These are phyloP conservation scores for Julus scanicus DNA, from an alignment of 2,888 invertebrate genomes.

Conservation along the genomic window DNA sequence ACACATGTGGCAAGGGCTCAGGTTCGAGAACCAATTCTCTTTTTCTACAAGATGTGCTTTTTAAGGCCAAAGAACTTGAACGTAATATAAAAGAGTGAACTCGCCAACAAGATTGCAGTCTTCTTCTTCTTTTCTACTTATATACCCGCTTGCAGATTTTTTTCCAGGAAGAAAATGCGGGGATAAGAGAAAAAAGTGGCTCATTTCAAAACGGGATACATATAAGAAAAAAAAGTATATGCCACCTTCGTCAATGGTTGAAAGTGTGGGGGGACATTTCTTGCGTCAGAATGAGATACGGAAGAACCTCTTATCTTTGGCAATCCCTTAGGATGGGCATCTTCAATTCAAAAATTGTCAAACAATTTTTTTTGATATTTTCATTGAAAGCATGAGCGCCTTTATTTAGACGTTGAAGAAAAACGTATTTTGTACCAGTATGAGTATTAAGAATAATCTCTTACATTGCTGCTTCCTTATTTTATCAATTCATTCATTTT, in stretches of 20 bases:
- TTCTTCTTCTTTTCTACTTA: constrained; percentile 38
- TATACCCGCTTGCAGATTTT: not conserved
- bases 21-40: constrained; percentile 45
- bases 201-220: constrained; percentile 41
- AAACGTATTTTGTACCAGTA: too few species aligned
- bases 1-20: not conserved
- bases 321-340: not conserved
- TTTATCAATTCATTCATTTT: too few species aligned
- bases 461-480: too few species aligned
- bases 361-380: not conserved
- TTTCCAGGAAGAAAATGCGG: constrained; percentile 40
- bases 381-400: not conserved
- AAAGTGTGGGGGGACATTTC: constrained; percentile 8
- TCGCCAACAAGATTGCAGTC: constrained; percentile 51
- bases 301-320: not conserved
- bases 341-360: not conserved
- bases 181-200: constrained; percentile 40
- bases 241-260: constrained; percentile 22
- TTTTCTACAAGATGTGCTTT: constrained; percentile 35
- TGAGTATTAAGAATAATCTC: too few species aligned
- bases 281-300: constrained; percentile 2
- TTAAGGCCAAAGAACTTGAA: constrained; percentile 50
- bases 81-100: constrained; percentile 44
- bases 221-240: not conserved
- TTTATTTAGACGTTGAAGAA: too few species aligned